These are phyloP conservation scores for Archips xylosteana DNA, from an alignment of 2,888 invertebrate genomes.

Conservation along the genomic window DNA sequence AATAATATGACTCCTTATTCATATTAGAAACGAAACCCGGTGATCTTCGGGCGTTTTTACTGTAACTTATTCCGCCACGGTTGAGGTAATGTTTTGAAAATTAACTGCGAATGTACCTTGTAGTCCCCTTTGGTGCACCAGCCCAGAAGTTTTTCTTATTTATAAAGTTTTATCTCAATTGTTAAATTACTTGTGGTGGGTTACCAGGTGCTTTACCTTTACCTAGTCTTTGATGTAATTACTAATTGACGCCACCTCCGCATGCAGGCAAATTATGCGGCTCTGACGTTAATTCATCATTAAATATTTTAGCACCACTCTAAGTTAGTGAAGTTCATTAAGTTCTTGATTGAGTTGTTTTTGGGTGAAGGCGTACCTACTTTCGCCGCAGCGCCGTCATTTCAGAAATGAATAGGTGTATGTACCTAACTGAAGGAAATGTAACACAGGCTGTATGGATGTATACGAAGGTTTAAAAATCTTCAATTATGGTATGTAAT, in stretches of 20 bases:
- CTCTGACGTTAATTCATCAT: constrained; percentile 70
- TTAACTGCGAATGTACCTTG: no score
- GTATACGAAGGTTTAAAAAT: no score
- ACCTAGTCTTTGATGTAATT: constrained; percentile 38
- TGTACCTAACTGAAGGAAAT: constrained; percentile 12
- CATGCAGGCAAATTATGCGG: constrained; percentile 51
- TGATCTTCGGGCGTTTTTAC: no score
- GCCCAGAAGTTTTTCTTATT: background rate
- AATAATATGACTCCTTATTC: no score
- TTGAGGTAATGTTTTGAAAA: no score
- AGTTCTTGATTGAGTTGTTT: constrained; percentile 73
- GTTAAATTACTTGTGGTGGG: background rate
- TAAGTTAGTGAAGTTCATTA: constrained; percentile 80
- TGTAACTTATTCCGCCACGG: no score
- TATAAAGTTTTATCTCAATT: background rate
- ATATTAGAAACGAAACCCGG: no score
- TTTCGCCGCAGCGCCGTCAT: constrained; percentile 19
- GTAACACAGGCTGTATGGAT: background rate
- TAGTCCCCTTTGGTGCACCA: background rate
- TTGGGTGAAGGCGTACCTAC: constrained; percentile 37
- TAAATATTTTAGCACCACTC: constrained; percentile 82
- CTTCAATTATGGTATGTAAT: no score
- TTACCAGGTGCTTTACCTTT: constrained; percentile 13
- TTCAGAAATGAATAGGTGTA: constrained; percentile 14
- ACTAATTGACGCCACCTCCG: constrained; percentile 41